Evolutionary conservation across 1,140 invertebrate species (phyloP).

Genomic region (Heliothis virescens): DNA sequence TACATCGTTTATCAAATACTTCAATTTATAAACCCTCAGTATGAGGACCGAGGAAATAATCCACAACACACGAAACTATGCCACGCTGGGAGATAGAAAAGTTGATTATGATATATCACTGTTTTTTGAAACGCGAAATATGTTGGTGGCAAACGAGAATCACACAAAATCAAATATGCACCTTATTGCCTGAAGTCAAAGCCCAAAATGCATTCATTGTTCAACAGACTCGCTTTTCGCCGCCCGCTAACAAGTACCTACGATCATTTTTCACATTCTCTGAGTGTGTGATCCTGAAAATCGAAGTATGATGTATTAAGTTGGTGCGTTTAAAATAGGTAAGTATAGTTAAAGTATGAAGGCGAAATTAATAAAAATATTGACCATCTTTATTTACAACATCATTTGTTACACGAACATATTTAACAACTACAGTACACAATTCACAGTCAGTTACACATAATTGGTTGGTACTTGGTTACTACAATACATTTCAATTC

Average conservation of each 20-base stretch:
- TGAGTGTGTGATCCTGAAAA: not conserved
- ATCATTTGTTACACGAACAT: constrained; percentile 24
- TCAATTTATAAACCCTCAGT: constrained; percentile 22
- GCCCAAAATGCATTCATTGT: not conserved
- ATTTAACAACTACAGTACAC: constrained; percentile 35
- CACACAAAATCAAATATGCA: constrained; percentile 23
- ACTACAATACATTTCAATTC: constrained; percentile 20
- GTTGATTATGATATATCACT: constrained; percentile 49
- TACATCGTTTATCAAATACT: not conserved
- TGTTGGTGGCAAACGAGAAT: not conserved
- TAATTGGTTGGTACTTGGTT: constrained; percentile 27
- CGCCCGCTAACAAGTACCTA: not conserved
- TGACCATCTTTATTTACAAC: constrained; percentile 41
- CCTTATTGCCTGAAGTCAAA: constrained; percentile 8
- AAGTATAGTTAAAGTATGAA: not conserved
- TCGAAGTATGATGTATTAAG: not conserved
- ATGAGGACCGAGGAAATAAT: not conserved
- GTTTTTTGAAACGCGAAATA: constrained; percentile 33
- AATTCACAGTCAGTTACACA: constrained; percentile 20
- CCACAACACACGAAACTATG: not conserved
- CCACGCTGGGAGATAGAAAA: constrained; percentile 29
- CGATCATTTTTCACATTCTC: not conserved
- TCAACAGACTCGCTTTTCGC: not conserved
- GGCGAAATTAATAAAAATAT: constrained; percentile 39
- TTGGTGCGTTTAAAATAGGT: not conserved